Conservation (phyloP, 2,113 vertebrate genomes). For the Macquaria australasica region DNA sequence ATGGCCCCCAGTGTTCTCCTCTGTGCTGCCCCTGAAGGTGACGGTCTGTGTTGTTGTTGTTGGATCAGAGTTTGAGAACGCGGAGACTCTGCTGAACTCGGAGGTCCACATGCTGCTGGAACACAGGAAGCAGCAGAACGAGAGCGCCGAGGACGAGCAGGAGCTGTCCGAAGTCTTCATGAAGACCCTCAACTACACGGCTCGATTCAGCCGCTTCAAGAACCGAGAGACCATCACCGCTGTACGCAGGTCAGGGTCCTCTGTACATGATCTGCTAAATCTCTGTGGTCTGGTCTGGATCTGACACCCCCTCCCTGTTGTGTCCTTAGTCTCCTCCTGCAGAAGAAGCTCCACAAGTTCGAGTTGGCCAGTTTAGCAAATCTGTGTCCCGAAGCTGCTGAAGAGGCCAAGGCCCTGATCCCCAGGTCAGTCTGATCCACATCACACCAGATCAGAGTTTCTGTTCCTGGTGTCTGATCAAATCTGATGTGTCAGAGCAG, state of each 20-base stretch:
- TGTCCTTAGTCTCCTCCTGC: constrained; percentile 90
- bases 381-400: constrained; percentile 95
- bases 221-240: constrained; percentile 98
- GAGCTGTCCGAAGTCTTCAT: constrained; percentile 98
- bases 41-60: not conserved
- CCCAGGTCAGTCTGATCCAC: constrained; percentile 88
- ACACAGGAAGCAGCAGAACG: constrained; percentile 98
- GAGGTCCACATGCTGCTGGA: constrained; percentile 99
- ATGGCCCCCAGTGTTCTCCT: not conserved
- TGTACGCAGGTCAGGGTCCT: constrained; percentile 88
- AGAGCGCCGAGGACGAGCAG: constrained; percentile 98
- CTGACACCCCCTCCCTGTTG: constrained; percentile 4
- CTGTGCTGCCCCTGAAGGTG: no score
- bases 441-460: no score
- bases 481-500: no score
- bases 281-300: not conserved
- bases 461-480: no score
- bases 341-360: constrained; percentile 99
- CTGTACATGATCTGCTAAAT: not conserved
- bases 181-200: constrained; percentile 98
- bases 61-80: constrained; percentile 91
- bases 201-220: constrained; percentile 97
- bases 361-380: constrained; percentile 98
- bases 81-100: constrained; percentile 95
- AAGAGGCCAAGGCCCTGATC: constrained; percentile 97